phyloP scores from a whole-genome alignment of 2,113 vertebrate genomes.

The zebrafish (Danio rerio) region DNA sequence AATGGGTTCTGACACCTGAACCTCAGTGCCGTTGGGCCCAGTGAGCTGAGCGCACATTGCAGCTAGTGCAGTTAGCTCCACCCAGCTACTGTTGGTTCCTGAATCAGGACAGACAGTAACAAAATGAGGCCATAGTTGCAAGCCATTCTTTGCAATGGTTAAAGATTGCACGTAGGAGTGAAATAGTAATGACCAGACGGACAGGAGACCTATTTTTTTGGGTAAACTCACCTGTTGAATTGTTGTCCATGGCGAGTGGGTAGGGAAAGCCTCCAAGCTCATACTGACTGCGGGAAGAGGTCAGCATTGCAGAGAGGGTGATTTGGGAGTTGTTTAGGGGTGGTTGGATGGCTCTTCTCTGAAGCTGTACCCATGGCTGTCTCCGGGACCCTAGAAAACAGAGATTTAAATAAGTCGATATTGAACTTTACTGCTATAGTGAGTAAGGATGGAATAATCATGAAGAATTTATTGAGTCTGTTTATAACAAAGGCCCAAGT shows the following conservation, averaged over 20 bases:
- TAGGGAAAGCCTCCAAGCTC: slow-evolving; percentile 82
- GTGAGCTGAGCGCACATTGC: slow-evolving; percentile 80
- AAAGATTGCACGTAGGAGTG: not conserved
- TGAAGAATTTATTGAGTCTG: not conserved
- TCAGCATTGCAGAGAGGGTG: slow-evolving; percentile 82
- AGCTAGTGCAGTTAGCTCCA: slow-evolving; percentile 78
- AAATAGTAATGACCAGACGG: not conserved
- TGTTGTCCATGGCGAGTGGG: slow-evolving; percentile 80
- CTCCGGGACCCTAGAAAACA: slow-evolving; percentile 76
- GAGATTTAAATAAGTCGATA: not conserved
- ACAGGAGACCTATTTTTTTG: not conserved
- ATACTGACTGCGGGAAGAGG: slow-evolving; percentile 77
- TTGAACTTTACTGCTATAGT: not conserved
- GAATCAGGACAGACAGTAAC: not conserved
- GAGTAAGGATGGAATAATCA: not conserved
- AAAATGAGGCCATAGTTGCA: not conserved
- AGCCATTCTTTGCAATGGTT: not conserved
- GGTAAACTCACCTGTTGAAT: slow-evolving; percentile 74
- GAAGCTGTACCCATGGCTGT: slow-evolving; percentile 86
- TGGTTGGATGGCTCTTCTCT: slow-evolving; percentile 77
- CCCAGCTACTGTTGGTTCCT: slow-evolving; percentile 75
- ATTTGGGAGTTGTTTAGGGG: slow-evolving; percentile 80
- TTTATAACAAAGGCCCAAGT: not conserved
- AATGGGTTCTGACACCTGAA: slow-evolving; percentile 76
- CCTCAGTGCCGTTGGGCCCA: slow-evolving; percentile 75